Conservation (phyloP, 53 echinoderm and acorn worm genomes). For the Stichopus horrens region DNA sequence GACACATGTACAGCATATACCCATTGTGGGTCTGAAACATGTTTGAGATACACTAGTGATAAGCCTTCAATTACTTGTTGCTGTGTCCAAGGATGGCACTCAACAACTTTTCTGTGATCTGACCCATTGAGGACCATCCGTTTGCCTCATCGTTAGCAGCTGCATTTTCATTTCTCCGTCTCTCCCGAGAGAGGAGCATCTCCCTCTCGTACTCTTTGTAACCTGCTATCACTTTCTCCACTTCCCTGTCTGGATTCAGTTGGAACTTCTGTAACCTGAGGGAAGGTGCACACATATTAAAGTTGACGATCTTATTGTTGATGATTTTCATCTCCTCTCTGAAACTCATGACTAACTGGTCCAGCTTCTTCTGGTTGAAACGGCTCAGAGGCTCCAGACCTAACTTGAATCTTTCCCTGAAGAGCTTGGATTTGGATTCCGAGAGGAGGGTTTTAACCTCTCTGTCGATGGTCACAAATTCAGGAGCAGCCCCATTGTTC, state of each 20-base stretch:
- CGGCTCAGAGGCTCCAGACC: slow-evolving; percentile 70
- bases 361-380: slow-evolving; percentile 65
- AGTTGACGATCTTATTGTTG: slow-evolving; percentile 68
- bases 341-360: slow-evolving; percentile 49
- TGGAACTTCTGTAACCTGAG: slow-evolving; percentile 65
- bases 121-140: neutral
- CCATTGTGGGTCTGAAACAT: too few species aligned
- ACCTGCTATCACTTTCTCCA: slow-evolving; percentile 56
- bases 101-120: slow-evolving; percentile 16
- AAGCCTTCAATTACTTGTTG: neutral
- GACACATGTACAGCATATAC: too few species aligned
- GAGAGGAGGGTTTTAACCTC: slow-evolving; percentile 58
- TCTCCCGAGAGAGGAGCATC: neutral
- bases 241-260: slow-evolving; percentile 57
- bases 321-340: slow-evolving; percentile 40
- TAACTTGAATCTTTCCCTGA: slow-evolving; percentile 69
- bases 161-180: neutral
- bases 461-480: slow-evolving; percentile 68
- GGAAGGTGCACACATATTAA: slow-evolving; percentile 64
- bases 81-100: neutral
- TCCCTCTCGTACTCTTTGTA: slow-evolving; percentile 47
- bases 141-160: neutral
- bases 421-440: slow-evolving; percentile 53
- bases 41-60: neutral
- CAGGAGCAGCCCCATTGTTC: slow-evolving; percentile 82